Percentiles rank a stretch among this genome's conserved stretches.
Evolutionary conservation across 35 echinoderm and acorn worm species (phyloP).

Genomic region (Apostichopus japonicus): DNA sequence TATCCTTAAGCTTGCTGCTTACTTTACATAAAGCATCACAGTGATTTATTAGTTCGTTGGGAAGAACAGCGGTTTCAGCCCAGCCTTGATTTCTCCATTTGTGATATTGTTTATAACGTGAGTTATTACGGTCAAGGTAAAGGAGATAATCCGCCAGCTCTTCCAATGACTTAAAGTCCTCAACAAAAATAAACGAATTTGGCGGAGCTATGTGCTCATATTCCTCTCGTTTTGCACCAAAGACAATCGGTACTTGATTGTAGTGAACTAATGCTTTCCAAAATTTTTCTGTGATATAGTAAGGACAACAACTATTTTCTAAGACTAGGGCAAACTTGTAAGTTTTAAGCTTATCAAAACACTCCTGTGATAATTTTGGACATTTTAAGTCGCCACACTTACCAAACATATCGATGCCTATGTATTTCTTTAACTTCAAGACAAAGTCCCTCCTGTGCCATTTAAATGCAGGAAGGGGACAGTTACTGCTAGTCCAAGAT

Average conservation of each 20-base stretch:
- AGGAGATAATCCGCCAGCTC: constrained; percentile 62
- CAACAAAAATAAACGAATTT: constrained; percentile 78
- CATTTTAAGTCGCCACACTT: constrained; percentile 61
- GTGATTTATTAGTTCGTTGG: constrained; percentile 11
- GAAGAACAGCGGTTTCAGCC: background rate
- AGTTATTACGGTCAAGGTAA: constrained; percentile 51
- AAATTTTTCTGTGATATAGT: constrained; percentile 75
- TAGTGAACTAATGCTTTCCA: constrained; percentile 58
- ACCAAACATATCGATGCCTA: constrained; percentile 56
- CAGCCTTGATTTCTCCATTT: constrained; percentile 53
- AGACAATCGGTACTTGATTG: constrained; percentile 70
- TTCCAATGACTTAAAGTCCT: constrained; percentile 60
- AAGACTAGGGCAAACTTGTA: constrained; percentile 77
- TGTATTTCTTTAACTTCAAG: constrained; percentile 24
- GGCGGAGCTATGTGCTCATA: constrained; percentile 73
- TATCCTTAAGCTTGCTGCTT: background rate
- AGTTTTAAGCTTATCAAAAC: constrained; percentile 48
- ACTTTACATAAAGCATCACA: constrained; percentile 31
- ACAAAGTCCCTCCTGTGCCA: constrained; percentile 66
- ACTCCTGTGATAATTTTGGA: constrained; percentile 23
- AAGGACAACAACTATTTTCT: constrained; percentile 63
- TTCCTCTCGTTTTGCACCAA: constrained; percentile 59
- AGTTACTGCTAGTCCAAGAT: constrained; percentile 60
- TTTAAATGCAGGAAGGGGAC: background rate
- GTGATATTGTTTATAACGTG: constrained; percentile 64